Evolutionary conservation across 2,888 invertebrate species (phyloP), one percentile per base, ranked within the genome.

Genomic region (Brachylomia viminalis): DNA sequence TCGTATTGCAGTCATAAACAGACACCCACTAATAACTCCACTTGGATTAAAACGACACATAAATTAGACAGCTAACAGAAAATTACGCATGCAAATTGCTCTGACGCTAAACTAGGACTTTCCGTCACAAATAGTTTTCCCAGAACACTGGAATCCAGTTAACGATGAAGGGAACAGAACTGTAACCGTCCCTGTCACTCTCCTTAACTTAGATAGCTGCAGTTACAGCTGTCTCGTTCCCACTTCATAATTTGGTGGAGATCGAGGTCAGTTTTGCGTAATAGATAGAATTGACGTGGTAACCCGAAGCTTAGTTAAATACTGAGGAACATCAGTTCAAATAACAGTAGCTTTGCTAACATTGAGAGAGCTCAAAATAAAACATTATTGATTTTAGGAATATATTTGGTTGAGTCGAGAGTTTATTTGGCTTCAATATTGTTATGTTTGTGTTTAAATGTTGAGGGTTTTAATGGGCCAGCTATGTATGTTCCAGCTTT

Each of bases 11-110:
- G 10, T 72, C 27, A 72, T 68, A 65, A 71, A 74, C 71, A 27
- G 13, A 45, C 64, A 68, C 33, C 68, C 0, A 67, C 65, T 73
- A 77, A 75, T 83, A 76, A 77, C 64, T 64, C 45, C 10, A 54
- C 17, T 33, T n/a, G 54, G 59, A 82, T 81, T 82, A 88, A 80
- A 86, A 79, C 74, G 52, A 77, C 68, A 79, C 77, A 79, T 82
- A 84, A 78, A 88, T 79, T 84, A 88, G 65, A 82, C 56, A 77
- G 72, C 71, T 72, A 79, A 87, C 87, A 78, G 76, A 84, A 81
- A 88, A 88, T 88, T 87, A 85, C 76, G 67, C 72, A 89, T 86
- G 81, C 81, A 89, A 87, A 87, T 87, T 88, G 81, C 69, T 86
- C 56, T 77, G 69, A 84, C 79, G 77, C 75, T 77, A 65, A 88